phyloP scores from a whole-genome alignment of 2,797 vertebrate genomes.

The Siniperca obscura region DNA sequence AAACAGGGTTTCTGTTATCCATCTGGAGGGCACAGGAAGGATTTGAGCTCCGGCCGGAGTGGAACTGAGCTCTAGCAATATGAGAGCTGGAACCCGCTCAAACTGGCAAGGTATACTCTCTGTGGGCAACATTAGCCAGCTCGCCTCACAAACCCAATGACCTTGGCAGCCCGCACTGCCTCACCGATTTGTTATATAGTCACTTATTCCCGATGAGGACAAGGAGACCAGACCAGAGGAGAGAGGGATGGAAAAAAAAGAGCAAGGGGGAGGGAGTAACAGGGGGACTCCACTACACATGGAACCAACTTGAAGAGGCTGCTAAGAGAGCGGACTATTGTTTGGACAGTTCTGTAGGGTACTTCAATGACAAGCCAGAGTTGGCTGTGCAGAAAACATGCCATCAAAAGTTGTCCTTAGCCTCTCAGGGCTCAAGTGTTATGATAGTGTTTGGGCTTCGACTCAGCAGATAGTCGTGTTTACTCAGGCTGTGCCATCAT shows the following conservation, averaged over 20 bases:
- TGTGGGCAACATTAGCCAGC: conserved; percentile 77
- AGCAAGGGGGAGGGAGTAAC: conserved; percentile 8
- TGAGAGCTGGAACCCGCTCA: conserved; percentile 75
- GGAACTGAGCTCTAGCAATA: conserved; percentile 73
- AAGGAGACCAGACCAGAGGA: conserved; percentile 55
- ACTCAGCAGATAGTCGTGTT: conserved; percentile 59
- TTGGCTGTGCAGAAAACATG: conserved; percentile 66
- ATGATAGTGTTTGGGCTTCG: conserved; percentile 62
- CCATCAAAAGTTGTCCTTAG: conserved; percentile 60
- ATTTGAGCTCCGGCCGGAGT: conserved; percentile 68
- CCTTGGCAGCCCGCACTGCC: conserved; percentile 73
- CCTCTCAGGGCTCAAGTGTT: conserved; percentile 75
- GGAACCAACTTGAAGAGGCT: conserved; percentile 75
- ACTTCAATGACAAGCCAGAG: conserved; percentile 66
- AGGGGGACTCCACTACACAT: conserved; percentile 57
- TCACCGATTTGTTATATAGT: conserved; percentile 76
- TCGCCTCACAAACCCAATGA: conserved; percentile 81
- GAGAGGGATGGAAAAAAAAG: conserved; percentile 42
- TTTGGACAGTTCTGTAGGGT: conserved; percentile 70
- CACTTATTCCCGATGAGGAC: conserved; percentile 76
- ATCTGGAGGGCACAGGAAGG: conserved; percentile 77
- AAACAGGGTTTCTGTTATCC: conserved; percentile 69
- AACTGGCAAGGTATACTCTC: conserved; percentile 75
- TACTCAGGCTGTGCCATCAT: conserved; percentile 52
- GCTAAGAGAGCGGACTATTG: conserved; percentile 71